Base-by-base conservation (phyloP, 2,797 vertebrate species). In the Brachymystax lenok region DNA sequence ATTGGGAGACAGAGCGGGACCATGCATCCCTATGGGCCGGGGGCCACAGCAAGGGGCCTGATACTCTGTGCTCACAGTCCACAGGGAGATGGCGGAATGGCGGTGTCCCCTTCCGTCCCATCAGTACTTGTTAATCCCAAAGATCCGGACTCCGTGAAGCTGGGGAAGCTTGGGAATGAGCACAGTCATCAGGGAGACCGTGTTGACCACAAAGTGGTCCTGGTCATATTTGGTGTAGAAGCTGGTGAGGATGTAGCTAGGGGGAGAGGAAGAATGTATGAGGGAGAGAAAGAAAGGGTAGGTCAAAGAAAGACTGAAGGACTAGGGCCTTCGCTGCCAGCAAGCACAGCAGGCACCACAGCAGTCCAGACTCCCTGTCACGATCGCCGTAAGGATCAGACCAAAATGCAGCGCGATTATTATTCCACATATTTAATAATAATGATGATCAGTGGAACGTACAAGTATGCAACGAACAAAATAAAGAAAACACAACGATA, bases 111-210 rank as follows among this genome's bases (percentile, higher is more conserved):
- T 77, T 90, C 87, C 66, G 52, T 69, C 30, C 28, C 24, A 83
- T 99, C 95, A 99, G 94, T 99, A 98, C 87, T 98, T 97, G 91
- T 98, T 98, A 92, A 99, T 99, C 84, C 97, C 97, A 89, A 98
- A 99, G 92, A 99, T 96, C 76, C 97, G 95, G 77, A 99, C 98
- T 1, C 97, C 97, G 0, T 98, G 98, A 77, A 98, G 91, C 94
- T 98, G 97, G n/a, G 97, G 97, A 86, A 99, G 93, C 87, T 98
- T 99, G 88, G 97, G 98, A 86, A 99, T 98, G 84, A 99, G 95
- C 50, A 98, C 97, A 0, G 93, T 94, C 85, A 95, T 94, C 87
- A 95, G 77, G 74, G 98, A 99, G 81, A 97, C 94, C 0, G 97
- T 99, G 94, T 99, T 99, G 93, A 99, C 95, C 85, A 98, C 82